Evolutionary conservation across 2,113 vertebrate species (phyloP).

Genomic region (Malurus alboscapulatus): DNA sequence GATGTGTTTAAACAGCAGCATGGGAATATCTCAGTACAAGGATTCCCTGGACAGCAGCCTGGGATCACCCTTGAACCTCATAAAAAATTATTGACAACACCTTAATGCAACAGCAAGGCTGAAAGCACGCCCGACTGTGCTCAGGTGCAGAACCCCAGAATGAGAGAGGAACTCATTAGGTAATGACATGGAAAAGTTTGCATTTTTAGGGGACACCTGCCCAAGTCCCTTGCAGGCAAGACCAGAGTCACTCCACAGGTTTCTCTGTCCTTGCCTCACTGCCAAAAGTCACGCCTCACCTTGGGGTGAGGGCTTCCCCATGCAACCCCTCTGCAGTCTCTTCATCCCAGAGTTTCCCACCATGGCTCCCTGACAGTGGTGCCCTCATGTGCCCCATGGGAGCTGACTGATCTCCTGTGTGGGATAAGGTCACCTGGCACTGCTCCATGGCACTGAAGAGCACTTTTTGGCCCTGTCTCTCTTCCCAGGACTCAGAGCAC

Average conservation of each 20-base stretch:
- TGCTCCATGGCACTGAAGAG: neutral
- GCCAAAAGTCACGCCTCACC: neutral
- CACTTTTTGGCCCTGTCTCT: neutral
- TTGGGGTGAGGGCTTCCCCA: rapidly evolving
- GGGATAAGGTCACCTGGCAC: neutral
- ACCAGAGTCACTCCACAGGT: neutral
- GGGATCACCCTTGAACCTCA: neutral
- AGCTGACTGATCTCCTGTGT: neutral
- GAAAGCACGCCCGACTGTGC: neutral
- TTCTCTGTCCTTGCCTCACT: neutral
- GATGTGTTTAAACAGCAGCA: neutral
- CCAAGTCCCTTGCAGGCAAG: neutral
- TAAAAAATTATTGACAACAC: neutral
- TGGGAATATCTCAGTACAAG: neutral
- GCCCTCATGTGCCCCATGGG: rapidly evolving
- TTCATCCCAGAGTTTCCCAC: neutral
- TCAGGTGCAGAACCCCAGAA: neutral
- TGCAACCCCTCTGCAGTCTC: neutral
- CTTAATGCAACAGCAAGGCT: neutral
- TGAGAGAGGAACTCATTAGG: neutral
- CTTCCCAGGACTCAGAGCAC: neutral
- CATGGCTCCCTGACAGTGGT: rapidly evolving
- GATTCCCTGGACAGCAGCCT: neutral
- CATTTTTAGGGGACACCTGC: neutral
- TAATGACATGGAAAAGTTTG: neutral